Evolutionary conservation across 2,797 vertebrate genomes (phyloP).

Genomic region (Oreortyx pictus): DNA sequence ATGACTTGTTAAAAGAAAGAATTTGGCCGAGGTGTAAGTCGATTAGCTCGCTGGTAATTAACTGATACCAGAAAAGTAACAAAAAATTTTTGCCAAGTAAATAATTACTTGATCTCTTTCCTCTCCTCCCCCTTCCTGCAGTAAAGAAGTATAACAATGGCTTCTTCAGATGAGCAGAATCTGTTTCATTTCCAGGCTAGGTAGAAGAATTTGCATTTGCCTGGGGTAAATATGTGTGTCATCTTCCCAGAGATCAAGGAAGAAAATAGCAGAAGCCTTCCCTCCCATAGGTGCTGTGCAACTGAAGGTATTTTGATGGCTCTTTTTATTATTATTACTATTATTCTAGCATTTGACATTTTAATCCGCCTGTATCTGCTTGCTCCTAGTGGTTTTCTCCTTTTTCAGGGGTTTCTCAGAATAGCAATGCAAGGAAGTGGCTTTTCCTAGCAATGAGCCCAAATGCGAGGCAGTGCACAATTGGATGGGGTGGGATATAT

Average conservation of each 20-base stretch:
- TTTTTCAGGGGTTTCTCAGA: neutral
- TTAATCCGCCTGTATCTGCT: neutral
- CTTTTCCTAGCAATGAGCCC: neutral
- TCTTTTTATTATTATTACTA: neutral
- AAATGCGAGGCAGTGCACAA: neutral
- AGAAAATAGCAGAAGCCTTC: neutral
- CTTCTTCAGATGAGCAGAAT: neutral
- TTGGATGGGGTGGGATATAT: neutral
- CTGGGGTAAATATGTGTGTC: neutral
- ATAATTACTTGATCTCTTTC: slow-evolving; percentile 4
- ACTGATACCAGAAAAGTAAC: slow-evolving; percentile 17
- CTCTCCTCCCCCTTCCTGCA: neutral
- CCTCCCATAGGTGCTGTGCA: neutral
- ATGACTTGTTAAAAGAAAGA: neutral
- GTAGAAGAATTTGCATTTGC: neutral
- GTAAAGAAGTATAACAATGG: neutral
- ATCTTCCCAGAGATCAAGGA: slow-evolving; percentile 22
- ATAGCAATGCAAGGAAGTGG: neutral
- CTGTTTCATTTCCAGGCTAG: neutral
- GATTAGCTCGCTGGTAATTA: slow-evolving; percentile 33
- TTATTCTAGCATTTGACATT: neutral
- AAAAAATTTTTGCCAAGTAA: slow-evolving; percentile 32
- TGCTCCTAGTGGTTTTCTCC: neutral
- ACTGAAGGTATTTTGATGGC: neutral
- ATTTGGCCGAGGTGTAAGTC: slow-evolving; percentile 5